Percentiles rank a stretch among this genome's conserved stretches.
Evolutionary conservation across 2,113 vertebrate species (phyloP).

Genomic region (Naja naja): DNA sequence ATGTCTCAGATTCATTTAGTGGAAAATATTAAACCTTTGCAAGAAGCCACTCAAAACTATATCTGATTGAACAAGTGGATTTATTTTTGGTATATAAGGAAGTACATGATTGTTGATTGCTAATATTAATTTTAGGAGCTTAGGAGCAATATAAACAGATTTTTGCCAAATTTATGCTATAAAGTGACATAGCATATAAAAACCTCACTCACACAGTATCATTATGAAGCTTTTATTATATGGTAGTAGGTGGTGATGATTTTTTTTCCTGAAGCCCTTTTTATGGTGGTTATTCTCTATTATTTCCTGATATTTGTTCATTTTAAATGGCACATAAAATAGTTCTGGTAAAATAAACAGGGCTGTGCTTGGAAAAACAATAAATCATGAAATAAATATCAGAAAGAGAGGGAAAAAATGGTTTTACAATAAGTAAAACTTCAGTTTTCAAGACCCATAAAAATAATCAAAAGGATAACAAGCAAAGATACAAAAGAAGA

Average conservation of each 20-base stretch:
- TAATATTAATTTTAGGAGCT: no score
- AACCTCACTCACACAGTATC: neutral
- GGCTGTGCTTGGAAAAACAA: neutral
- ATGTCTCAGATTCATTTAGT: neutral
- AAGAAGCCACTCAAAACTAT: neutral
- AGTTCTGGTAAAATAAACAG: neutral
- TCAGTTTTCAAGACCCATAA: neutral
- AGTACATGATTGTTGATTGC: no score
- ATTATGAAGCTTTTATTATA: neutral
- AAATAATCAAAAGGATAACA: neutral
- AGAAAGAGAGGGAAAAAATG: neutral
- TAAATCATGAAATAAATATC: neutral
- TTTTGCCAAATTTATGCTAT: neutral
- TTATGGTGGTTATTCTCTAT: neutral
- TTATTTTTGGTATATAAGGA: neutral
- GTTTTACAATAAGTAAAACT: neutral
- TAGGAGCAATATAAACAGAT: neutral
- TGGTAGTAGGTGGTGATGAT: neutral
- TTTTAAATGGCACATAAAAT: neutral
- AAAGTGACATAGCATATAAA: neutral
- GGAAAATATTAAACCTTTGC: neutral
- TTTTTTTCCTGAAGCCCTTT: neutral
- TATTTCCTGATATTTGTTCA: neutral
- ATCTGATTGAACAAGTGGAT: neutral
- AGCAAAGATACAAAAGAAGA: neutral